phyloP scores from a whole-genome alignment of 2,888 invertebrate species.

The Leptinotarsa haldemani region DNA sequence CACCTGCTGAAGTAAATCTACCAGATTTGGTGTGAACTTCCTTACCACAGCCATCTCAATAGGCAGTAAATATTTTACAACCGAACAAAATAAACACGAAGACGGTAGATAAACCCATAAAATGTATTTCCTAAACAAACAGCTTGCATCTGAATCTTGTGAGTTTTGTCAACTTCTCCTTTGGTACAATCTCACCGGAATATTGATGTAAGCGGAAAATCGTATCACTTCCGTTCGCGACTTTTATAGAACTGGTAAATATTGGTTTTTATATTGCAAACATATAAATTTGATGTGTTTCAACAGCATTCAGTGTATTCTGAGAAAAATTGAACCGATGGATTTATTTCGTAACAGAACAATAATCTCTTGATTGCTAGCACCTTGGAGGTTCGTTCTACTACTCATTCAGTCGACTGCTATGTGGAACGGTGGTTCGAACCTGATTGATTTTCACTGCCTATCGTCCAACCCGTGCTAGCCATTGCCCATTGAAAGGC shows the following conservation, averaged over 20 bases:
- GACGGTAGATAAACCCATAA: conserved; percentile 25
- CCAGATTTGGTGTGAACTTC: conserved; percentile 23
- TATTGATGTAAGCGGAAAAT: conserved; percentile 12
- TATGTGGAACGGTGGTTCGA: no score
- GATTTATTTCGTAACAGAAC: neutral
- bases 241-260: neutral
- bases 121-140: conserved; percentile 28
- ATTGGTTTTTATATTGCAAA: neutral
- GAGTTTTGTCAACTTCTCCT: conserved; percentile 5
- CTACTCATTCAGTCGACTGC: no score
- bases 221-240: neutral
- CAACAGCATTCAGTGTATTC: neutral
- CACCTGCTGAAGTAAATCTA: conserved; percentile 14
- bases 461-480: no score
- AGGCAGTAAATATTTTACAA: conserved; percentile 25
- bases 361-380: no score
- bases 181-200: conserved; percentile 1
- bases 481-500: no score
- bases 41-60: conserved; percentile 15
- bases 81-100: conserved; percentile 22
- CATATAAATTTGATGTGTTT: neutral
- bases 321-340: neutral
- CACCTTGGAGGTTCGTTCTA: no score
- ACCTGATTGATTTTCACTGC: no score
- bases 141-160: conserved; percentile 18